phyloP scores from a whole-genome alignment of 2,888 invertebrate species.

The Piscicola geometra region DNA sequence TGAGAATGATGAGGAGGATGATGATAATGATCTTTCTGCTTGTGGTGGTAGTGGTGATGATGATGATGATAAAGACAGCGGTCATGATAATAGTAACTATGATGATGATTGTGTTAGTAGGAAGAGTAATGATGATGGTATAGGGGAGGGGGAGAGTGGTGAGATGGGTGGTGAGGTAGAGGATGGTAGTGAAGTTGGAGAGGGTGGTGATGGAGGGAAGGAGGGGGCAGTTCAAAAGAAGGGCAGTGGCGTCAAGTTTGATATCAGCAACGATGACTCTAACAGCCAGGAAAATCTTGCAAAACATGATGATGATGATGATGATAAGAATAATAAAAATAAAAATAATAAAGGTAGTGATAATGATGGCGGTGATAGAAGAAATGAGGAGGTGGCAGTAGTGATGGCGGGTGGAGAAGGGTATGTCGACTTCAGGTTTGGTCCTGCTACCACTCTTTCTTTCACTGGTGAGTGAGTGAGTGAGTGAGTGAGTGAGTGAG shows the following conservation, averaged over 20 bases:
- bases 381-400: neutral
- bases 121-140: conserved; percentile 23
- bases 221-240: no score
- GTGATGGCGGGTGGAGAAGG: conserved; percentile 92
- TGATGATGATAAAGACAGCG: conserved; percentile 1
- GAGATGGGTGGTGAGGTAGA: conserved; percentile 2
- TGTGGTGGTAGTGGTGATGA: neutral
- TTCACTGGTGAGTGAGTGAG: neutral
- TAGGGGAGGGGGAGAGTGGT: neutral
- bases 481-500: neutral
- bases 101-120: conserved; percentile 6
- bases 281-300: neutral
- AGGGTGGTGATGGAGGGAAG: neutral
- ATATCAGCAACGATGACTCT: neutral
- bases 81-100: neutral
- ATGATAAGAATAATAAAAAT: neutral
- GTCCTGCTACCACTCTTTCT: conserved; percentile 60
- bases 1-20: conserved; percentile 17
- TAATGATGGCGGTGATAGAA: neutral
- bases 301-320: neutral
- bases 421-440: conserved; percentile 96
- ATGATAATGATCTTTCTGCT: neutral
- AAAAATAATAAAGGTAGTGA: neutral
- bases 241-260: no score
- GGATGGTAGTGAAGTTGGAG: neutral